Base-by-base conservation (phyloP, 2,797 vertebrate species). In the Furcifer pardalis region DNA sequence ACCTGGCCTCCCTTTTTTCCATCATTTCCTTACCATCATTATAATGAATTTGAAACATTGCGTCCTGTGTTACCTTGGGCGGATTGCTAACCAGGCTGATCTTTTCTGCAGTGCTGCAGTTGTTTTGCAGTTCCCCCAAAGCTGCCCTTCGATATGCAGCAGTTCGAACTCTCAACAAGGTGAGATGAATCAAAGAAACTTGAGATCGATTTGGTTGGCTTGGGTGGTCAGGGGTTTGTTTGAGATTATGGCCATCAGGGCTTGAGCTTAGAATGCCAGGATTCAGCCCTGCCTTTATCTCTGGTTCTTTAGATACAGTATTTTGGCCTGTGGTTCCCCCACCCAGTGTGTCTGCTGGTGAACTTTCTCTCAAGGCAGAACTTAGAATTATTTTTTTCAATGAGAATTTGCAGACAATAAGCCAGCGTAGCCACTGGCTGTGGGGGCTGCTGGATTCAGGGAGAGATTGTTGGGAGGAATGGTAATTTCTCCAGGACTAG, bases 61-160 rank as follows among this genome's bases (percentile, higher is more conserved):
- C 17, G 7, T 13, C 4, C 10, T 13, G 15, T 30, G 35, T 23
- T 82, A 40, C 1, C 79, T 13, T 37, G 75, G 89, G 73, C 3
- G 89, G 56, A 4, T 59, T 71, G 5, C 59, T 63, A 71, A 81
- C 30, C 49, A 71, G 52, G 27, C 12, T 40, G 4, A 32, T 19
- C 2, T 89, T 85, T 75, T 72, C 42, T 89, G 59, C 93, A 97
- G 96, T 97, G 91, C 92, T 97, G 76, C 96, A 97, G 92, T 92
- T 97, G 77, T 97, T 97, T 90, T 97, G 96, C 90, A 97, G 96
- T 91, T 97, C 96, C 1, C 96, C 96, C 0, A 97, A 97, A 92
- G 96, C 96, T 1, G 96, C 96, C 0, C 95, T 97, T 69, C 95
- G 96, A 35, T 97, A 97, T 0, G 96, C 96, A 6, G 96, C 96